A percentile compares a stretch with the other conserved stretches of the same genome.
Evolutionary conservation across 2,113 vertebrate genomes (phyloP).

Genomic region (Oncorhynchus keta): DNA sequence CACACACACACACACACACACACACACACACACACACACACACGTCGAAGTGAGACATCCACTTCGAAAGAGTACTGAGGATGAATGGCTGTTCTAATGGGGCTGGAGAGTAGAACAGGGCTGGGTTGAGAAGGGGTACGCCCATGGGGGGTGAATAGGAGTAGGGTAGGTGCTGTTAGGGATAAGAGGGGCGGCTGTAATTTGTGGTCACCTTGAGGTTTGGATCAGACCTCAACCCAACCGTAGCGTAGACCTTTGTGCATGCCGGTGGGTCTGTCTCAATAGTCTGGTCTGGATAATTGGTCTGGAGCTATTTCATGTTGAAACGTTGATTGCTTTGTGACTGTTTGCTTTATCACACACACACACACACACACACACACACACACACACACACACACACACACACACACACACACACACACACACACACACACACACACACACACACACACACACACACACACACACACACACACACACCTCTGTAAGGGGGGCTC

Average conservation of each 20-base stretch:
- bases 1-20: too few relatives aligned
- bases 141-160: not conserved
- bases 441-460: not conserved
- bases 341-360: not conserved
- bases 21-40: too few relatives aligned
- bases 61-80: not conserved
- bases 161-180: not conserved
- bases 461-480: not conserved
- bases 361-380: not conserved
- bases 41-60: not conserved
- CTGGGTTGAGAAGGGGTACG: too few relatives aligned
- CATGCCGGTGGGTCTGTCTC: slow-evolving; percentile 2
- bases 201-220: slow-evolving; percentile 3
- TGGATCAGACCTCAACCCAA: not conserved
- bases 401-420: not conserved
- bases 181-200: not conserved
- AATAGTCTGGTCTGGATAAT: not conserved
- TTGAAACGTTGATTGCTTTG: slow-evolving; percentile 21
- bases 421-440: too few relatives aligned
- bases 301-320: slow-evolving; percentile 2
- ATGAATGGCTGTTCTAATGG: not conserved
- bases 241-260: not conserved
- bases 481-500: not conserved
- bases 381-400: not conserved
- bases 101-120: not conserved